Percentiles rank a stretch among this genome's conserved stretches.
These are phyloP conservation scores for Himalopsyche kuldschensis DNA, from an alignment of 2,888 invertebrate genomes.

Conservation along the genomic window DNA sequence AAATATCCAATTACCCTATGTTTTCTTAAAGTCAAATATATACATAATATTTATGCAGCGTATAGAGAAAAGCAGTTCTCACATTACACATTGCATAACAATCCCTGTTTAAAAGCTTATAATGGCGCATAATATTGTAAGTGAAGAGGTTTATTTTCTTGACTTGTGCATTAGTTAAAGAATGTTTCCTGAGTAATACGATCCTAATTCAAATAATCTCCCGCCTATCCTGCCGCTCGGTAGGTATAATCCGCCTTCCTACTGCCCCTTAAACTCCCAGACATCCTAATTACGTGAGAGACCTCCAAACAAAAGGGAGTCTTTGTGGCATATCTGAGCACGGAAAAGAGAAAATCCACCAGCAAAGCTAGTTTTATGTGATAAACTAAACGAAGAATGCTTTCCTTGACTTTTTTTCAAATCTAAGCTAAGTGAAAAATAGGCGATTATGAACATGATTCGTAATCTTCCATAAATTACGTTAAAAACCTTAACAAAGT, in stretches of 20 bases:
- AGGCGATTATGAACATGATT: no score
- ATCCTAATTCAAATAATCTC: constrained; percentile 26
- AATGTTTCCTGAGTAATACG: constrained; percentile 22
- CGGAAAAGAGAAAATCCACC: neutral
- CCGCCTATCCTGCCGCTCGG: neutral
- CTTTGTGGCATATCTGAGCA: neutral
- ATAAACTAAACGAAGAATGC: neutral
- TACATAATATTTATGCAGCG: neutral
- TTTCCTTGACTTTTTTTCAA: no score
- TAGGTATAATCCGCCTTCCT: constrained; percentile 3
- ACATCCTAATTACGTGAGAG: constrained; percentile 26
- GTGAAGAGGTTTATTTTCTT: neutral
- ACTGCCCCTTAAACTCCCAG: constrained; percentile 15
- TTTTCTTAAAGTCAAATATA: neutral
- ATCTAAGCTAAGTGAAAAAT: no score
- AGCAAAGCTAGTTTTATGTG: neutral
- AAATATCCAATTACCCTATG: neutral
- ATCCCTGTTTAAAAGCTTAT: neutral
- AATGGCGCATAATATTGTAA: neutral
- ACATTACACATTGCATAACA: neutral
- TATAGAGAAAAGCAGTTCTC: neutral
- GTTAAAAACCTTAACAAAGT: no score
- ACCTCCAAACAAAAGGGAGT: constrained; percentile 8
- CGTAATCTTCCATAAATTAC: no score
- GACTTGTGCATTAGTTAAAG: neutral